Evolutionary conservation across 2,888 invertebrate genomes (phyloP).

Genomic region (Portevinia maculata): DNA sequence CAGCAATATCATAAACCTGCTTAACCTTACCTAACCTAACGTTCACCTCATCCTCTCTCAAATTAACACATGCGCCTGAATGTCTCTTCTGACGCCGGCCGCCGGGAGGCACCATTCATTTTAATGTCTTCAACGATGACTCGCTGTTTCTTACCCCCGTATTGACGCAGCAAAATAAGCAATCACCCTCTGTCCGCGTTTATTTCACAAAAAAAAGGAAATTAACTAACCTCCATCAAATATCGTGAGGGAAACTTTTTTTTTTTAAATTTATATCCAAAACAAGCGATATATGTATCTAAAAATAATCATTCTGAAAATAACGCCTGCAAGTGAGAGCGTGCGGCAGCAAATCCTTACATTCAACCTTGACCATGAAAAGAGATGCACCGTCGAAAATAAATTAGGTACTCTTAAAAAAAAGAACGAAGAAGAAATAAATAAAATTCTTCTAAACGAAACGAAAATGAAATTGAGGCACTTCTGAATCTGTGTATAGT

Average conservation of each 20-base stretch:
- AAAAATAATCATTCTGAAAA: constrained; percentile 43
- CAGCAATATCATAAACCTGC: constrained; percentile 22
- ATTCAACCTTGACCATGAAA: constrained; percentile 68
- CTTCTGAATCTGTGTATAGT: constrained; percentile 12
- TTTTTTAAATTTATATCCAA: constrained; percentile 48
- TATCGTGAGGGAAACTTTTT: constrained; percentile 51
- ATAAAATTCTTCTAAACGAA: constrained; percentile 27
- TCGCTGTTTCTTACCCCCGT: constrained; percentile 1
- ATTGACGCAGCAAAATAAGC: constrained; percentile 2
- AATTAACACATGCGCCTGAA: constrained; percentile 14
- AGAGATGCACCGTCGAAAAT: constrained; percentile 56
- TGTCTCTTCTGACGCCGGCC: constrained; percentile 30
- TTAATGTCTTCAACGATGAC: constrained; percentile 31
- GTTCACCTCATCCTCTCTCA: too few species aligned
- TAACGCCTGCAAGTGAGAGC: constrained; percentile 37
- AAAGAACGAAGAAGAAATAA: background rate
- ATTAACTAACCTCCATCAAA: constrained; percentile 48
- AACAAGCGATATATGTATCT: constrained; percentile 22
- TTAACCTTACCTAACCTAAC: too few species aligned
- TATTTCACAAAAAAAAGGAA: constrained; percentile 7
- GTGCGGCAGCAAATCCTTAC: constrained; percentile 5
- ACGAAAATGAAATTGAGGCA: constrained; percentile 60
- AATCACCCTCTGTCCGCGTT: background rate
- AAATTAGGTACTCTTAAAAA: constrained; percentile 31
- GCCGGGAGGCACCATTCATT: constrained; percentile 29